Conservation (phyloP, 2,797 vertebrate genomes). For the Mionectes olivaceus region DNA sequence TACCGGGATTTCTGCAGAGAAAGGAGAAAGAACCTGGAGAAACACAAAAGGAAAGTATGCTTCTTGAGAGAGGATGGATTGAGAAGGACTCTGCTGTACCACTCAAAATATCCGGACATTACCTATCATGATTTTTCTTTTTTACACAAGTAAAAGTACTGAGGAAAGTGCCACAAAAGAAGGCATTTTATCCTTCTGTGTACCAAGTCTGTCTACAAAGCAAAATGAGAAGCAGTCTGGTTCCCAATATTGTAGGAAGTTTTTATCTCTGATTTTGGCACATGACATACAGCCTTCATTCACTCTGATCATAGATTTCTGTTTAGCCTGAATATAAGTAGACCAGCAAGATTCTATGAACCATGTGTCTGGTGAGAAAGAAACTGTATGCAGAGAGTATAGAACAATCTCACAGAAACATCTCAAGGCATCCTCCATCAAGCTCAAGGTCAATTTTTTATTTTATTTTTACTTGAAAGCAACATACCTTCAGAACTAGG, state of each 20-base stretch:
- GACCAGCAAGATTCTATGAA: background rate
- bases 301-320: background rate
- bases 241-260: background rate
- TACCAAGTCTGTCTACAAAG: background rate
- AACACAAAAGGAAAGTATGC: slow-evolving; percentile 13
- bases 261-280: background rate
- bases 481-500: background rate
- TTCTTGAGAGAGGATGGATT: background rate
- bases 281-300: background rate
- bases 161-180: background rate
- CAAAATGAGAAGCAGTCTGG: background rate
- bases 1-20: slow-evolving; percentile 51
- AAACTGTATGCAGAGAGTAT: background rate
- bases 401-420: background rate
- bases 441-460: background rate
- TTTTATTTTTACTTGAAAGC: background rate
- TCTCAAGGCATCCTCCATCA: background rate
- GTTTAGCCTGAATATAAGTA: background rate
- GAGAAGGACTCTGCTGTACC: background rate
- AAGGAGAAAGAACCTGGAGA: slow-evolving; percentile 5
- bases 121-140: background rate
- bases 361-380: background rate
- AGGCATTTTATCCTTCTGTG: background rate
- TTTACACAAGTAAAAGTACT: background rate
- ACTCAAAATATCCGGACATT: slow-evolving; percentile 2